Evolutionary conservation across 2,888 invertebrate genomes (phyloP), one percentile per base, ranked within the genome.

Genomic region (Microctonus brassicae): DNA sequence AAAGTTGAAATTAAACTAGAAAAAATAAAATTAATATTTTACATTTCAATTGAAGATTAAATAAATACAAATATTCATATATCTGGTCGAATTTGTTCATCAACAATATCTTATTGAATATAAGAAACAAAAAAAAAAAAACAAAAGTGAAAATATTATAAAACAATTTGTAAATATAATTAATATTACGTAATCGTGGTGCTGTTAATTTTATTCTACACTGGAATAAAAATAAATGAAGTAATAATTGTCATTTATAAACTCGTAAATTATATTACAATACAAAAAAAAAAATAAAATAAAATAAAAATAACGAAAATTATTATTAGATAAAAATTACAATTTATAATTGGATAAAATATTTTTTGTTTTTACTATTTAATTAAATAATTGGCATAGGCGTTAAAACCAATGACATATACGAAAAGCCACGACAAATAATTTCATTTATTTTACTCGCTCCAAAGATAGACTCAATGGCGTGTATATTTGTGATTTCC

Each of bases 401-500:
- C 20, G n/a, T 10, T 9, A 26, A 64, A 57, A 66, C n/a, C 9
- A 61, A 36, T 36, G 22, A 39, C 5, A 55, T 13, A 55, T 20
- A 24, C 9, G 11, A 36, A 65, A 65, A 42, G 17, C 24, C 74
- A 72, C 71, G 71, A 42, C 69, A 76, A 75, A 75, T 75, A 75
- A 61, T 68, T 69, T n/a, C 65, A 70, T 57, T 62, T 47, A 47
- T 47, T 47, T 47, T 42, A 67, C 64, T 60, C 64, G 74, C 62
- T 77, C 75, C 75, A 78, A 76, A 78, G 72, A 76, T 77, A 78
- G 76, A 75, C 66, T 42, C 69, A 63, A 68, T 63, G 64, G 70
- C 47, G 62, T 83, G 80, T 80, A 17, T 47, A 75, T 75, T 73
- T 76, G 76, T 77, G 76, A 78, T 87, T 87, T 86, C 83, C 84